Percentiles rank a stretch among this genome's conserved stretches.
Evolutionary conservation across 2,888 invertebrate species (phyloP).

Genomic region (Eupithecia pulchellata): DNA sequence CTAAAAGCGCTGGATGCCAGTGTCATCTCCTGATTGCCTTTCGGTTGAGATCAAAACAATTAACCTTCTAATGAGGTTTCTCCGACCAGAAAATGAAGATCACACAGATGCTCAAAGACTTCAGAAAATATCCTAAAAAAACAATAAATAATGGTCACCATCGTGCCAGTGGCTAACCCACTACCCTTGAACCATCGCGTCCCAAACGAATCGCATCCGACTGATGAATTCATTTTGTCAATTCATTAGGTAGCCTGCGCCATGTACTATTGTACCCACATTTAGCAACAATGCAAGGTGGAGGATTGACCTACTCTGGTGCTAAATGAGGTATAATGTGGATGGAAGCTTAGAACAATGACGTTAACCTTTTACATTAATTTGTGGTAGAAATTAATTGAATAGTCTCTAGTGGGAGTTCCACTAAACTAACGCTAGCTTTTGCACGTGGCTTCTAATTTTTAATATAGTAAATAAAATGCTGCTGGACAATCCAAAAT

Average conservation of each 20-base stretch:
- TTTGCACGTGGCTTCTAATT: neutral
- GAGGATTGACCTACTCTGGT: conserved; percentile 30
- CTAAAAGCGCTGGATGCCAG: neutral
- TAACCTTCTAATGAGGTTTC: neutral
- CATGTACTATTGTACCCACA: neutral
- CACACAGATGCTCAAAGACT: neutral
- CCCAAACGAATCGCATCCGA: conserved; percentile 54
- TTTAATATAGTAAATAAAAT: no score
- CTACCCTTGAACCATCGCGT: conserved; percentile 47
- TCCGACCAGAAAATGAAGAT: neutral
- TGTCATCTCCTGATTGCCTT: neutral
- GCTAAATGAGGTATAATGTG: conserved; percentile 12
- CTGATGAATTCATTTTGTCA: conserved; percentile 49
- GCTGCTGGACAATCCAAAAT: no score
- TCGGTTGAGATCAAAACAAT: neutral
- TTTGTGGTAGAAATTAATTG: conserved; percentile 26
- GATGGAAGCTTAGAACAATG: conserved; percentile 20
- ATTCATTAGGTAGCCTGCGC: conserved; percentile 30
- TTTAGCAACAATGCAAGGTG: conserved; percentile 26
- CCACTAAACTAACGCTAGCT: neutral
- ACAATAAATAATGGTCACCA: conserved; percentile 44
- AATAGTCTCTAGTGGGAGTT: neutral
- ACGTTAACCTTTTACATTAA: conserved; percentile 28
- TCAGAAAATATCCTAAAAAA: neutral
- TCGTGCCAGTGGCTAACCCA: conserved; percentile 42